Conservation (phyloP, 2,797 vertebrate species). For the Crax fasciolata region DNA sequence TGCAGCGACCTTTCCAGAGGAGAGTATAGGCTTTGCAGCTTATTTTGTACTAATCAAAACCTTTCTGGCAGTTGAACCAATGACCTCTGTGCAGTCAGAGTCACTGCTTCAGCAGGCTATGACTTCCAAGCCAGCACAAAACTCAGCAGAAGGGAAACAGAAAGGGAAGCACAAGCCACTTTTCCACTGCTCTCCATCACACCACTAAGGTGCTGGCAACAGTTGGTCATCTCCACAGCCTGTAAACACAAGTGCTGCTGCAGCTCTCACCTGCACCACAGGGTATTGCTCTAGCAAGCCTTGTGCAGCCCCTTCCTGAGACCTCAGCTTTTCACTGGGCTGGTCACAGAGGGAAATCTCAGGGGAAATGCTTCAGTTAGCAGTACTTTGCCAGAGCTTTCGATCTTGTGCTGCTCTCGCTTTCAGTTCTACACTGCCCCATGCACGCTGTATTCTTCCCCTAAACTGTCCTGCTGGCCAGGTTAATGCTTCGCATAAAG, state of each 20-base stretch:
- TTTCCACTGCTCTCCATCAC: not conserved
- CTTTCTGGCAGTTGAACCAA: not conserved
- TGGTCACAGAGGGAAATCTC: conserved; percentile 18
- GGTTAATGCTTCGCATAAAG: conserved; percentile 63
- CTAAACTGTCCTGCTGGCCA: conserved; percentile 43
- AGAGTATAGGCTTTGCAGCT: not conserved
- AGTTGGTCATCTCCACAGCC: not conserved
- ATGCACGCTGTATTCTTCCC: conserved; percentile 10
- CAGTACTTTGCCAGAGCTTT: conserved; percentile 36
- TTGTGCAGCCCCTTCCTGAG: not conserved
- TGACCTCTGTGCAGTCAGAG: not conserved
- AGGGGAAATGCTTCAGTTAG: conserved; percentile 30
- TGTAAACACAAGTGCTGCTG: not conserved
- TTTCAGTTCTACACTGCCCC: not conserved
- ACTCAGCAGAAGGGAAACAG: not conserved
- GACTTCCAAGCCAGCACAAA: not conserved
- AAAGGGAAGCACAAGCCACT: not conserved
- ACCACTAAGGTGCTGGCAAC: not conserved
- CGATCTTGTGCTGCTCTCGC: not conserved
- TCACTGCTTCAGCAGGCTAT: not conserved
- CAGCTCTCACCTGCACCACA: not conserved
- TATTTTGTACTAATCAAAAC: not conserved
- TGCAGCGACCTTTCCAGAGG: not conserved
- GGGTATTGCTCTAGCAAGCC: not conserved
- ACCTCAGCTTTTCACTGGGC: not conserved